Evolutionary conservation across 2,113 vertebrate species (phyloP).

Genomic region (Notarius lentiginosus): DNA sequence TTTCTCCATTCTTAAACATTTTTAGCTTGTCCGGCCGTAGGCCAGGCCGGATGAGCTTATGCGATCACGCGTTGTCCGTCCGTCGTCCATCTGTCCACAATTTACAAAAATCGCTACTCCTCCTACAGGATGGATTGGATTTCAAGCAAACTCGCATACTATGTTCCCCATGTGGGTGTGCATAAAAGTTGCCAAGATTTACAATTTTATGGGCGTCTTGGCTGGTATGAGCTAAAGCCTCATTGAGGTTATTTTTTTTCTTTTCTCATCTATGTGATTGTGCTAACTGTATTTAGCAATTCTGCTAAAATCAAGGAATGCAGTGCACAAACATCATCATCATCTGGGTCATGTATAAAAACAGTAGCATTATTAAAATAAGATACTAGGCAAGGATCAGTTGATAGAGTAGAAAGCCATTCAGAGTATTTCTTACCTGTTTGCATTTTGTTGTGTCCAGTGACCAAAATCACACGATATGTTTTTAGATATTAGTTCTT

Average conservation of each 20-base stretch:
- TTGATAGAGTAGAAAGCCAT: neutral
- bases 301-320: neutral
- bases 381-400: neutral
- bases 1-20: neutral
- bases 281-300: neutral
- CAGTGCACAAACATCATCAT: neutral
- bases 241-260: neutral
- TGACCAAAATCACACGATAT: neutral
- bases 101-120: too few relatives aligned
- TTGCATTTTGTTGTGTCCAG: neutral
- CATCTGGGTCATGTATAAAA: neutral
- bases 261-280: neutral
- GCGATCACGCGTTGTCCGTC: too few relatives aligned
- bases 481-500: conserved; percentile 18
- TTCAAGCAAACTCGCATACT: too few relatives aligned
- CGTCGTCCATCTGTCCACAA: too few relatives aligned
- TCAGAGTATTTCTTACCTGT: neutral
- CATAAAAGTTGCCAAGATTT: too few relatives aligned
- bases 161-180: too few relatives aligned
- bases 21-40: too few relatives aligned
- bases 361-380: too few relatives aligned
- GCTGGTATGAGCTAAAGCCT: too few relatives aligned
- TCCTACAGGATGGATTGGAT: too few relatives aligned
- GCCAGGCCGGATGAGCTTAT: too few relatives aligned
- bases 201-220: too few relatives aligned